phyloP scores from a whole-genome alignment of 2,888 invertebrate species.

The Papilio demoleus region DNA sequence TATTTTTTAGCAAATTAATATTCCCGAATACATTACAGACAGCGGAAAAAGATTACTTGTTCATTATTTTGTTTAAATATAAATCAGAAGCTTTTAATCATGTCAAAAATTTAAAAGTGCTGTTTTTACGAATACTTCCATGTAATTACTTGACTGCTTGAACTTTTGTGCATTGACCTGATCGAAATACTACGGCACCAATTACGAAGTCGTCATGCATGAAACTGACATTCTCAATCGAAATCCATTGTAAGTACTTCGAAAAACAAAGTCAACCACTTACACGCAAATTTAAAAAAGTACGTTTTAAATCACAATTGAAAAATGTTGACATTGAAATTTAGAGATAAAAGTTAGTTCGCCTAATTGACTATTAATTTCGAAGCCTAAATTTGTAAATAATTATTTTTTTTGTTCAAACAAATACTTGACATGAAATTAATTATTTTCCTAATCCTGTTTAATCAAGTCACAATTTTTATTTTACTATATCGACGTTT shows the following conservation, averaged over 20 bases:
- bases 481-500: no score
- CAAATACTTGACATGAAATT: no score
- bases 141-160: not conserved
- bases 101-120: not conserved
- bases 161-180: slow-evolving; percentile 17
- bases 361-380: no score
- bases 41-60: not conserved
- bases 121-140: not conserved
- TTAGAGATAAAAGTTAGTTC: no score
- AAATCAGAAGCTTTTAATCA: not conserved
- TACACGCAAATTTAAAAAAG: not conserved
- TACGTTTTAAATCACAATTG: not conserved
- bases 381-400: no score
- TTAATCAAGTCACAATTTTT: no score
- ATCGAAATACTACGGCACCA: slow-evolving; percentile 13
- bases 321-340: no score
- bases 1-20: not conserved
- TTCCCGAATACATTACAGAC: not conserved
- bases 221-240: slow-evolving; percentile 25
- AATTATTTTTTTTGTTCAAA: no score
- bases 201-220: slow-evolving; percentile 30
- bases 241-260: not conserved
- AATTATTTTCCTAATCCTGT: no score
- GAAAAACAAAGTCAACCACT: not conserved
- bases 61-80: not conserved